These are phyloP conservation scores for Subacronicta megacephala DNA, from an alignment of 2,888 invertebrate species.

Conservation along the genomic window DNA sequence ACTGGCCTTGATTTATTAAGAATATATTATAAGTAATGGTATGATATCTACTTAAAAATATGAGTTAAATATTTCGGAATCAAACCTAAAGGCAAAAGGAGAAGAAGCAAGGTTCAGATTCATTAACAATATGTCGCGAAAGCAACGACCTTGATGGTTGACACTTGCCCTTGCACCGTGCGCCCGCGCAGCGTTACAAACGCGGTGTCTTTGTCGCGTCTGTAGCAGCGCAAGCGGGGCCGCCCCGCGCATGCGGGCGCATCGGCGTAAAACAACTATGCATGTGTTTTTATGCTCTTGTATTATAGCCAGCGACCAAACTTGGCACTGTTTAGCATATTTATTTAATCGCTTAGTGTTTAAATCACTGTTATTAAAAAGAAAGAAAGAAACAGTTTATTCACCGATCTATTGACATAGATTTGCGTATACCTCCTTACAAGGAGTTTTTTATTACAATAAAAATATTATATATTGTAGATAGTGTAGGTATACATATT, in stretches of 20 bases:
- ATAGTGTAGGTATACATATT: background rate
- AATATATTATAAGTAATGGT: too few relatives aligned
- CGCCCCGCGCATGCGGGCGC: conserved; percentile 16
- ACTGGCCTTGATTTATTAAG: too few relatives aligned
- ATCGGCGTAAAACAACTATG: background rate
- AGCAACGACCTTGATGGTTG: conserved; percentile 6
- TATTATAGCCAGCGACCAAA: background rate
- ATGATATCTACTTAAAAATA: too few relatives aligned
- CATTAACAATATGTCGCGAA: background rate
- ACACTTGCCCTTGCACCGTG: background rate
- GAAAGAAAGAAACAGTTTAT: too few relatives aligned
- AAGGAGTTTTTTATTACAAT: background rate
- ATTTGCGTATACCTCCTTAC: background rate
- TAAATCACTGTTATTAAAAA: background rate
- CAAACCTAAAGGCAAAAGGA: too few relatives aligned
- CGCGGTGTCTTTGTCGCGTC: too few relatives aligned
- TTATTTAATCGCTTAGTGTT: background rate
- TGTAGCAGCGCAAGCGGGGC: too few relatives aligned
- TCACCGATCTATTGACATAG: background rate
- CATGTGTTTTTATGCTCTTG: conserved; percentile 18
- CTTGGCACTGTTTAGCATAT: background rate
- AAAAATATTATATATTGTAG: too few relatives aligned
- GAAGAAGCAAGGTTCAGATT: too few relatives aligned
- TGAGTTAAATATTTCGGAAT: too few relatives aligned
- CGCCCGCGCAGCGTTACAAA: background rate